These are phyloP conservation scores for Druceiella hillmani DNA, from an alignment of 2,888 invertebrate species.

Conservation along the genomic window DNA sequence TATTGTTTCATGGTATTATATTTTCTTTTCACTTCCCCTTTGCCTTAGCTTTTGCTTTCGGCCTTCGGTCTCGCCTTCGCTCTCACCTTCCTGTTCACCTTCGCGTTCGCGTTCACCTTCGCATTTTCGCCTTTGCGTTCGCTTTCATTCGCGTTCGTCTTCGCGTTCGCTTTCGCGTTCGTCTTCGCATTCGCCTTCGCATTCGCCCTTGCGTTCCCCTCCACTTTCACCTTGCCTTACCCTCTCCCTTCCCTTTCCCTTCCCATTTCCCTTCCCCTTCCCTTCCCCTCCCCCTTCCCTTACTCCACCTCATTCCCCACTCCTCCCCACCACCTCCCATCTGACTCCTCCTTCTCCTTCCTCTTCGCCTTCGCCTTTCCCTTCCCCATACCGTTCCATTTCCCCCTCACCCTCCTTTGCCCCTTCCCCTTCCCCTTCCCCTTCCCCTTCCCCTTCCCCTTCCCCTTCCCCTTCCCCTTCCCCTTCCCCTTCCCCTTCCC, in stretches of 20 bases:
- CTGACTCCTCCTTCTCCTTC: background rate
- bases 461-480: background rate
- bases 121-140: too few relatives aligned
- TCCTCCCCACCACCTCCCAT: background rate
- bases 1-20: too few relatives aligned
- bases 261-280: background rate
- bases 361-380: background rate
- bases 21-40: too few relatives aligned
- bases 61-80: too few relatives aligned
- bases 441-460: background rate
- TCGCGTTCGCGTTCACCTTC: too few relatives aligned
- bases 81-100: too few relatives aligned
- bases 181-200: background rate
- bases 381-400: background rate
- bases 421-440: too few relatives aligned
- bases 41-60: too few relatives aligned
- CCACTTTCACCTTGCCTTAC: background rate
- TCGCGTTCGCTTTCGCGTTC: too few relatives aligned
- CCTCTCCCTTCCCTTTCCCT: conserved; percentile 1
- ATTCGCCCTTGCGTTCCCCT: background rate
- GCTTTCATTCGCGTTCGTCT: too few relatives aligned
- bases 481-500: background rate
- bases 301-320: background rate
- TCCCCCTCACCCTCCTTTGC: background rate
- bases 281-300: background rate